Evolutionary conservation across 2,797 vertebrate genomes (phyloP).

Genomic region (Triplophysa bombifrons): DNA sequence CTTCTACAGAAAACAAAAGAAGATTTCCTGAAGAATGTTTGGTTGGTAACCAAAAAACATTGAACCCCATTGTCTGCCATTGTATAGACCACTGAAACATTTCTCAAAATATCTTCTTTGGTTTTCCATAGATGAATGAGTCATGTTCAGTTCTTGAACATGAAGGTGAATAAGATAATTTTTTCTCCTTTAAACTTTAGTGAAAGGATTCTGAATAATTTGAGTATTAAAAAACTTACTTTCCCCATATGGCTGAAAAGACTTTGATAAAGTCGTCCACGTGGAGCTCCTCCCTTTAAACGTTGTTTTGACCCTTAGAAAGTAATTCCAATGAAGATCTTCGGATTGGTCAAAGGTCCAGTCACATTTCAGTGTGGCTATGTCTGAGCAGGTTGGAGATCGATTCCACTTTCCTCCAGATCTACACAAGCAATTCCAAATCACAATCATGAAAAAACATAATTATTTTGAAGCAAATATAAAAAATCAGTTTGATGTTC

Average conservation of each 20-base stretch:
- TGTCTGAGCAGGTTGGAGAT: constrained; percentile 31
- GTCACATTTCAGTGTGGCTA: constrained; percentile 31
- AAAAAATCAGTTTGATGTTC: background rate
- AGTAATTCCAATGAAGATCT: constrained; percentile 35
- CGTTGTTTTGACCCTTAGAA: constrained; percentile 48
- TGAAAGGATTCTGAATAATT: too few relatives aligned
- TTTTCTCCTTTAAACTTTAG: too few relatives aligned
- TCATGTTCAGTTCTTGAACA: too few relatives aligned
- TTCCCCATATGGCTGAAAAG: constrained; percentile 54
- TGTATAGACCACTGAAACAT: too few relatives aligned
- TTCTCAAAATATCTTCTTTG: too few relatives aligned
- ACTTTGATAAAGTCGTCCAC: background rate
- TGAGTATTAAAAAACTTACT: constrained; percentile 49
- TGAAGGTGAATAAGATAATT: too few relatives aligned
- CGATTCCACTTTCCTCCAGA: constrained; percentile 26
- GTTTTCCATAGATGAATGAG: too few relatives aligned
- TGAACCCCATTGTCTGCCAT: too few relatives aligned
- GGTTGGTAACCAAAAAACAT: too few relatives aligned
- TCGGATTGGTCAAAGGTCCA: constrained; percentile 26
- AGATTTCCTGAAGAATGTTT: too few relatives aligned
- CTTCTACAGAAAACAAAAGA: too few relatives aligned
- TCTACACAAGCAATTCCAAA: constrained; percentile 10
- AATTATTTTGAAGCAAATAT: background rate
- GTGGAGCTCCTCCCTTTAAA: constrained; percentile 11
- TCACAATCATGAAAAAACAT: background rate